These are phyloP conservation scores for Caenorhabditis sinica DNA, from an alignment of 2,888 invertebrate genomes.

Conservation along the genomic window DNA sequence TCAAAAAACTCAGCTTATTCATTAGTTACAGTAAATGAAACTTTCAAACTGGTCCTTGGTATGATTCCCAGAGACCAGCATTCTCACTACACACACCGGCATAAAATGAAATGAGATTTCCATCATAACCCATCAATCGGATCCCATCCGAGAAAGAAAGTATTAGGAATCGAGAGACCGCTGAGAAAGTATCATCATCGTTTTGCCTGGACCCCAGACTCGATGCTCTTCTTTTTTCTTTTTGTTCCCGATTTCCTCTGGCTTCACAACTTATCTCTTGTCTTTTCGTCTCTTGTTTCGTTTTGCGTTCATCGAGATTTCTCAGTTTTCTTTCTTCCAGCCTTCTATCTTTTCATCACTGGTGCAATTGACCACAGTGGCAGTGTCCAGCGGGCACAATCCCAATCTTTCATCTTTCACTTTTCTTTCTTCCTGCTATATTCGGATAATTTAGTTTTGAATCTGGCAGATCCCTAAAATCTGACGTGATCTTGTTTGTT, in stretches of 20 bases:
- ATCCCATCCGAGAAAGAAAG: conserved; percentile 1
- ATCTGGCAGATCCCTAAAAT: conserved; percentile 7
- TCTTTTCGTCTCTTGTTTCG: conserved; percentile 47
- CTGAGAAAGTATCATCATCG: conserved; percentile 33
- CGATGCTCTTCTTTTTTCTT: conserved; percentile 40
- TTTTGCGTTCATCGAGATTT: conserved; percentile 62
- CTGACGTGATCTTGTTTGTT: conserved; percentile 30
- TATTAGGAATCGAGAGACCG: conserved; percentile 38
- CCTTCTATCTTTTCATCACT: conserved; percentile 63
- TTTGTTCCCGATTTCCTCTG: conserved; percentile 19
- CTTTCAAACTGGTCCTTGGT: background rate
- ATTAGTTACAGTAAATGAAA: no score
- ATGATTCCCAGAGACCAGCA: background rate
- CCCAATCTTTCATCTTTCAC: conserved; percentile 58
- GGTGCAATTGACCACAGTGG: conserved; percentile 55
- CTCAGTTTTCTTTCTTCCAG: conserved; percentile 38
- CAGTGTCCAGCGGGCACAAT: conserved; percentile 34
- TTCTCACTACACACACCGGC: conserved; percentile 43
- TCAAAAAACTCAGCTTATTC: no score
- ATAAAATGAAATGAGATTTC: conserved; percentile 34
- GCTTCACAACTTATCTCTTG: conserved; percentile 53
- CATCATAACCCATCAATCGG: conserved; percentile 57
- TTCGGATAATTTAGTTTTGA: conserved; percentile 26
- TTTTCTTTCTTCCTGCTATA: background rate
- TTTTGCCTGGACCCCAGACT: conserved; percentile 12